Evolutionary conservation across 2,113 vertebrate genomes (phyloP).

Genomic region (Microcebus murinus): DNA sequence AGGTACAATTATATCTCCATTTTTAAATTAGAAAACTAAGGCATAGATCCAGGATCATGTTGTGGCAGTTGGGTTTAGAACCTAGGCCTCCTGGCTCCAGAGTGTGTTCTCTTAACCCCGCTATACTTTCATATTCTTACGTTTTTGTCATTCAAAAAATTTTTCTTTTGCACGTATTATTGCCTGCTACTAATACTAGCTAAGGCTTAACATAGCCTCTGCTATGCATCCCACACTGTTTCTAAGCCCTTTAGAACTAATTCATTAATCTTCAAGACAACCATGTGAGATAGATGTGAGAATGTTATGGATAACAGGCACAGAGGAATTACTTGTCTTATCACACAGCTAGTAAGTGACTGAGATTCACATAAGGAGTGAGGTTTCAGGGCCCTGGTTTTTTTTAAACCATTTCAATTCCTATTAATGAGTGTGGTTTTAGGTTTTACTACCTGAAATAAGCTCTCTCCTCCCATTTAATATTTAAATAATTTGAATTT

Average conservation of each 20-base stretch:
- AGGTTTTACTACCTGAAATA: neutral
- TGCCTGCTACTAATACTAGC: neutral
- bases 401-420: neutral
- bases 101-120: neutral
- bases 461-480: neutral
- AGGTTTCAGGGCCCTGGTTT: neutral
- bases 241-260: neutral
- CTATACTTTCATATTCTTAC: neutral
- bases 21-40: constrained; percentile 4
- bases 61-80: neutral
- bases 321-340: neutral
- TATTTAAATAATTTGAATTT: neutral
- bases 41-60: neutral
- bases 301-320: neutral
- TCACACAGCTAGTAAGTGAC: neutral
- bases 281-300: neutral
- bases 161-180: neutral
- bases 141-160: neutral
- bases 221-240: neutral
- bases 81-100: neutral
- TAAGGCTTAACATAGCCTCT: neutral
- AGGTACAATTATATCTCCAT: neutral
- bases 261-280: neutral
- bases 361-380: neutral
- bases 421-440: neutral